A percentile compares a stretch with the other conserved stretches of the same genome.
phyloP scores from a whole-genome alignment of 2,888 invertebrate species.

The Elegia similella region DNA sequence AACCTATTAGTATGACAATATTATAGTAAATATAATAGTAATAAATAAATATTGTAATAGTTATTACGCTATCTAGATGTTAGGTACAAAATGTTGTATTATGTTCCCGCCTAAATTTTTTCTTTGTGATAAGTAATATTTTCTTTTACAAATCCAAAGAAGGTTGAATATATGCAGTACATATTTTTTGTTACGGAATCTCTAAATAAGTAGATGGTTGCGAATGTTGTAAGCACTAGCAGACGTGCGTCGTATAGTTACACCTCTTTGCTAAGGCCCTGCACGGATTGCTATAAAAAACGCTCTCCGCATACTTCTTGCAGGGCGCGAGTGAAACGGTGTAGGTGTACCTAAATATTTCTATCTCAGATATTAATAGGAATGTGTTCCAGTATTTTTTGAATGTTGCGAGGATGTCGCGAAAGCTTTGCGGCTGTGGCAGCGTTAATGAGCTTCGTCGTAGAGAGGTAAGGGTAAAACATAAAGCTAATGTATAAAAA shows the following conservation, averaged over 20 bases:
- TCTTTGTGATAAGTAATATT: conserved; percentile 15
- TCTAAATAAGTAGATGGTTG: background rate
- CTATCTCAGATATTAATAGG: conserved; percentile 66
- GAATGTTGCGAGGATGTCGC: conserved; percentile 44
- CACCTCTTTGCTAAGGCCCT: too few species aligned
- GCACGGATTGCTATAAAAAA: too few species aligned
- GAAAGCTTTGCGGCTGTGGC: conserved; percentile 60
- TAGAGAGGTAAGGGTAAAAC: conserved; percentile 75
- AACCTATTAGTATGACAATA: conserved; percentile 74
- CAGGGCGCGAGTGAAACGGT: too few species aligned
- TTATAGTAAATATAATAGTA: conserved; percentile 56
- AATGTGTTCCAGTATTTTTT: conserved; percentile 60
- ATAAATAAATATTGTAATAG: conserved; percentile 57
- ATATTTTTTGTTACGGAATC: conserved; percentile 8
- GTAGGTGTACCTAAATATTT: conserved; percentile 32
- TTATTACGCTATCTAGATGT: conserved; percentile 59
- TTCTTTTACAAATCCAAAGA: conserved; percentile 16
- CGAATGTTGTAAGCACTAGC: background rate
- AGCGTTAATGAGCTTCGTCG: conserved; percentile 74
- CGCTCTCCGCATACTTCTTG: too few species aligned
- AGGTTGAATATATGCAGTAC: conserved; percentile 15
- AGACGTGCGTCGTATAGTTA: background rate
- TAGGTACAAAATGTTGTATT: conserved; percentile 47
- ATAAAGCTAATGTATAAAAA: conserved; percentile 68
- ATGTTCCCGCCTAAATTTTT: conserved; percentile 47